Percentiles rank a stretch among this genome's conserved stretches.
Evolutionary conservation across 2,888 invertebrate species (phyloP).

Genomic region (Oscheius myriophilus): DNA sequence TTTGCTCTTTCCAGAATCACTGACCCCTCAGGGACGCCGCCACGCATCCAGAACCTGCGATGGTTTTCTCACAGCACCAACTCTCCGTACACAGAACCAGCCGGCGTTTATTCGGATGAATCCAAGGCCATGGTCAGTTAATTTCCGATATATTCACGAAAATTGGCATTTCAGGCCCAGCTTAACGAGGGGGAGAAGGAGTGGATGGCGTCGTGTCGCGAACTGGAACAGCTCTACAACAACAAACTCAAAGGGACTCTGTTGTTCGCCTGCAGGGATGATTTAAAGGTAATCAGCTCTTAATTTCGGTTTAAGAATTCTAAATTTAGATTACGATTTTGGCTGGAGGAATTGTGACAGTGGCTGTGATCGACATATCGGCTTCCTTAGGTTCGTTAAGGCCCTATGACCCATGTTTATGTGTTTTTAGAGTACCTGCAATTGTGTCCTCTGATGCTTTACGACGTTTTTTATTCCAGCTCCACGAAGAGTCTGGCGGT

Average conservation of each 20-base stretch:
- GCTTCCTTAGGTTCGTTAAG: neutral
- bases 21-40: neutral
- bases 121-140: neutral
- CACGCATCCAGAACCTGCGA: neutral
- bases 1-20: neutral
- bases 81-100: neutral
- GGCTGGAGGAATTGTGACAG: conserved; percentile 18
- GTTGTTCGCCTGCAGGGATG: conserved; percentile 13
- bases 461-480: conserved; percentile 9
- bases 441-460: conserved; percentile 15
- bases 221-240: conserved; percentile 9
- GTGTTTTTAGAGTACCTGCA: conserved; percentile 7
- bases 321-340: conserved; percentile 21
- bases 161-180: neutral
- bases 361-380: conserved; percentile 14
- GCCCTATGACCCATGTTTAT: no score
- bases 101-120: neutral
- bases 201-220: neutral
- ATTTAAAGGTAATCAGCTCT: neutral
- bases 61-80: neutral
- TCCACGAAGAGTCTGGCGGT: neutral
- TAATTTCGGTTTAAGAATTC: neutral
- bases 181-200: no score
- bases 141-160: neutral
- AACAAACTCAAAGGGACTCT: neutral